A percentile compares a stretch with the other conserved stretches of the same genome.
Evolutionary conservation across 2,113 vertebrate genomes (phyloP).

Genomic region (Rattus rattus): DNA sequence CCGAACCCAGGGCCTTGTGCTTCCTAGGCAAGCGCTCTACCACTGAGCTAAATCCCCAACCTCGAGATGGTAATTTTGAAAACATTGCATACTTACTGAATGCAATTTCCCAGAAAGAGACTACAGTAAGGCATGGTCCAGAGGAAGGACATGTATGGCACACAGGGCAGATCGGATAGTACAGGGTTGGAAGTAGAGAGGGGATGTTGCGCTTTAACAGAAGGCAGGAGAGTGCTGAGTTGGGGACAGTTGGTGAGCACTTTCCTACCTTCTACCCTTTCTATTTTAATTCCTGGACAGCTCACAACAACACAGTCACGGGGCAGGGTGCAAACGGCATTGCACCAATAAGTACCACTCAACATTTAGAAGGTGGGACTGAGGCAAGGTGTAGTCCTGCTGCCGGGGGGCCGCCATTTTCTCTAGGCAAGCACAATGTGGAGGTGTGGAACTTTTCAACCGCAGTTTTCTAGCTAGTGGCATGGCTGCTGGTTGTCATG

Average conservation of each 20-base stretch:
- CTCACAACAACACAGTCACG: neutral
- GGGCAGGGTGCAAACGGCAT: neutral
- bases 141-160: neutral
- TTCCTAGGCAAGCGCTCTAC: too few species aligned
- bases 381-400: neutral
- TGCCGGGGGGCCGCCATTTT: neutral
- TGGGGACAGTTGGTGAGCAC: neutral
- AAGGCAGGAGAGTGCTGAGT: neutral
- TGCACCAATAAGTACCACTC: neutral
- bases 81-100: neutral
- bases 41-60: too few species aligned
- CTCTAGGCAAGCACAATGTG: neutral
- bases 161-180: neutral
- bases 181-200: neutral
- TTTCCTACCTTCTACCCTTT: neutral
- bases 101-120: conserved; percentile 19
- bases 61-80: conserved; percentile 10
- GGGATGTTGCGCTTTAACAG: neutral
- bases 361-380: neutral
- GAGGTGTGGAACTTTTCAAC: neutral
- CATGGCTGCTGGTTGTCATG: neutral
- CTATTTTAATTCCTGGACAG: neutral
- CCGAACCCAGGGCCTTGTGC: too few species aligned
- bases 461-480: neutral
- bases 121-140: neutral